phyloP scores from a whole-genome alignment of 2,113 vertebrate genomes.

The Puntigrus tetrazona region DNA sequence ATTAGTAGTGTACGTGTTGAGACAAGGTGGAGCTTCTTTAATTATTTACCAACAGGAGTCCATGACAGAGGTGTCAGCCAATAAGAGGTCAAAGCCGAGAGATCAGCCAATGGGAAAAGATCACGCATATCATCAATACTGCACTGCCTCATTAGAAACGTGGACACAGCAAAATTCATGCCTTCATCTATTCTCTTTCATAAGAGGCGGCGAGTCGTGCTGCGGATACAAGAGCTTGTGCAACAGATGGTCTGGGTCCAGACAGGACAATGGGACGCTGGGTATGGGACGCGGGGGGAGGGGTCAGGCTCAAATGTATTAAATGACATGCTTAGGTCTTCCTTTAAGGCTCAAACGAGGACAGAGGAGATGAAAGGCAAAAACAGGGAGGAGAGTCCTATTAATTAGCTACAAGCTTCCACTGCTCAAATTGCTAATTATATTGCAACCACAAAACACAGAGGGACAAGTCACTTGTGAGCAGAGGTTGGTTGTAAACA shows the following conservation, averaged over 20 bases:
- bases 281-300: not conserved
- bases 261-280: slow-evolving; percentile 27
- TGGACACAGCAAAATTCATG: not conserved
- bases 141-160: slow-evolving; percentile 35
- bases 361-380: not conserved
- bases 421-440: not conserved
- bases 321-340: slow-evolving; percentile 28
- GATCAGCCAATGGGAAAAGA: slow-evolving; percentile 6
- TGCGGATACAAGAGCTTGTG: not conserved
- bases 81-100: slow-evolving; percentile 18
- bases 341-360: not conserved
- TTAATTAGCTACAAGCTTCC: not conserved
- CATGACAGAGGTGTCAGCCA: slow-evolving; percentile 33
- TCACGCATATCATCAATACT: slow-evolving; percentile 46
- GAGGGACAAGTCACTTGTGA: not conserved
- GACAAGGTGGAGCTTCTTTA: slow-evolving; percentile 44
- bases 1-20: slow-evolving; percentile 16
- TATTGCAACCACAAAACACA: not conserved
- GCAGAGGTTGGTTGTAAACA: not conserved
- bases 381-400: not conserved
- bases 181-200: slow-evolving; percentile 6
- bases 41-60: slow-evolving; percentile 58
- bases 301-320: slow-evolving; percentile 33
- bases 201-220: not conserved
- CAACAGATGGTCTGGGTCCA: slow-evolving; percentile 33